Percentiles rank a stretch among this genome's conserved stretches.
Evolutionary conservation across 64 coral and sea anemone genomes (phyloP).

Genomic region (Porites australiensis): DNA sequence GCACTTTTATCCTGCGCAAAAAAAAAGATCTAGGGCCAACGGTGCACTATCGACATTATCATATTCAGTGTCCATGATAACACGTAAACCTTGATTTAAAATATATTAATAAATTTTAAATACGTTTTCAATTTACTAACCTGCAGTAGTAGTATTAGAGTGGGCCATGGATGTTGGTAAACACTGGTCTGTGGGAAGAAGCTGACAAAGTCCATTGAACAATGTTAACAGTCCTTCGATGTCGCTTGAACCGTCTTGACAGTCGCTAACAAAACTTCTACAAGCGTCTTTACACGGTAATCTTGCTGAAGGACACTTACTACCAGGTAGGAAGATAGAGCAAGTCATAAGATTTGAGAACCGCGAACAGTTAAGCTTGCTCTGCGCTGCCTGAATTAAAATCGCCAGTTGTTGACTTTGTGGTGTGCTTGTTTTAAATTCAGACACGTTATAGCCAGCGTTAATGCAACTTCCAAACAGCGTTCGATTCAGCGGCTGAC

Average conservation of each 20-base stretch:
- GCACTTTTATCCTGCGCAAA: too few relatives aligned
- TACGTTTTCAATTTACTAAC: neutral
- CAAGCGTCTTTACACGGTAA: slow-evolving; percentile 8
- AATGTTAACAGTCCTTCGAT: neutral
- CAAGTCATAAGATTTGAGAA: slow-evolving; percentile 31
- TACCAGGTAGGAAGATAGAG: neutral
- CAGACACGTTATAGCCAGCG: neutral
- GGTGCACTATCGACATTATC: too few relatives aligned
- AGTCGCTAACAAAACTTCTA: slow-evolving; percentile 13
- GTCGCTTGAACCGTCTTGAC: neutral
- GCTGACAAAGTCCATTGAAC: slow-evolving; percentile 4
- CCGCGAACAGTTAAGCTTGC: neutral
- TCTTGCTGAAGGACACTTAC: neutral
- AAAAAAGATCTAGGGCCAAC: too few relatives aligned
- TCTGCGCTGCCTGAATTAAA: neutral
- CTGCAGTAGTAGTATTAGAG: neutral
- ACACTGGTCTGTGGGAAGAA: neutral
- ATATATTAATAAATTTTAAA: too few relatives aligned
- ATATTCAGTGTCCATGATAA: too few relatives aligned
- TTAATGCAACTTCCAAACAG: neutral
- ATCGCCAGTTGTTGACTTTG: neutral
- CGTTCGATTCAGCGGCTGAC: neutral
- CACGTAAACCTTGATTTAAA: too few relatives aligned
- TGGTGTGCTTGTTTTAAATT: neutral
- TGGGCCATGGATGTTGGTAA: neutral